These are phyloP conservation scores for Falco cherrug DNA, from an alignment of 2,797 vertebrate genomes.

Conservation along the genomic window DNA sequence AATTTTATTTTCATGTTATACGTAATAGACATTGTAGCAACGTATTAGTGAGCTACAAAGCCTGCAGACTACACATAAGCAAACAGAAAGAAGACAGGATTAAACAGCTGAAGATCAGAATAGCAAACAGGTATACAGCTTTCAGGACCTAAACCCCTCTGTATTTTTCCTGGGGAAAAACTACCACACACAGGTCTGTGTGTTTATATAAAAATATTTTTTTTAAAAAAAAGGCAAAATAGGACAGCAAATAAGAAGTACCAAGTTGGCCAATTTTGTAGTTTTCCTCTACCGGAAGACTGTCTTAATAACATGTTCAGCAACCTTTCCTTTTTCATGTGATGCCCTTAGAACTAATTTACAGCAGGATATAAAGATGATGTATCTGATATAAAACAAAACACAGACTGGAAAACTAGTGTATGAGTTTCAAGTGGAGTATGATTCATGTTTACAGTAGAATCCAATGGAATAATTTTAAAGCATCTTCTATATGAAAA, in stretches of 20 bases:
- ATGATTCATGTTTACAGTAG: neutral
- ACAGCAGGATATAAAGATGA: neutral
- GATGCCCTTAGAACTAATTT: neutral
- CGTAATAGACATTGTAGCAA: neutral
- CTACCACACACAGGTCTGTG: neutral
- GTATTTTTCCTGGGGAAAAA: neutral
- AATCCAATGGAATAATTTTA: neutral
- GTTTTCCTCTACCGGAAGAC: neutral
- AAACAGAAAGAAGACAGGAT: neutral
- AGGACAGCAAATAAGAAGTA: neutral
- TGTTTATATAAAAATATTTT: neutral
- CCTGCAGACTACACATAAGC: neutral
- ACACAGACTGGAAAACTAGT: neutral
- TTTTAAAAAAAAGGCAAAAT: neutral
- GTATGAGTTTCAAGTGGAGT: neutral
- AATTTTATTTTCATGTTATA: neutral
- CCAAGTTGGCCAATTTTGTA: neutral
- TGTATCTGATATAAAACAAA: neutral
- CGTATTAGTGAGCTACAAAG: neutral
- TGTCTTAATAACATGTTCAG: neutral
- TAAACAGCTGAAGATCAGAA: neutral
- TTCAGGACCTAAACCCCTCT: neutral
- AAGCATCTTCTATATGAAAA: neutral
- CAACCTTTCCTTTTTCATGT: neutral
- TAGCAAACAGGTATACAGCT: neutral